phyloP scores from a whole-genome alignment of 2,888 invertebrate genomes.

The Pomacea canaliculata region DNA sequence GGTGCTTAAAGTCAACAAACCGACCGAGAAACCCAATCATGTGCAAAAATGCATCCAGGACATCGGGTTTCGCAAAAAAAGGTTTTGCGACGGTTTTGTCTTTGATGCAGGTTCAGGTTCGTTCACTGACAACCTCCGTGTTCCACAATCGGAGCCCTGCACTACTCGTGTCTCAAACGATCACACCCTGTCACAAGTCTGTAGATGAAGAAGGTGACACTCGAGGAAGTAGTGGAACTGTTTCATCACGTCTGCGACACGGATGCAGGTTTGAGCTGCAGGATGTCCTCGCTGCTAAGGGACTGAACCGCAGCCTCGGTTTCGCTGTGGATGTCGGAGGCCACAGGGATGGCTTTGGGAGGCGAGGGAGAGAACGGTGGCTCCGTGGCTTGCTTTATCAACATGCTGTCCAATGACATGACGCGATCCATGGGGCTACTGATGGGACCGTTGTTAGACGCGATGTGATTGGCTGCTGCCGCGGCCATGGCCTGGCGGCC shows the following conservation, averaged over 20 bases:
- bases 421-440: slow-evolving; percentile 30
- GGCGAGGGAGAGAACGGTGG: slow-evolving; percentile 40
- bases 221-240: too few species aligned
- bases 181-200: too few species aligned
- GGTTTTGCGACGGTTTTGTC: too few species aligned
- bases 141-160: too few species aligned
- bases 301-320: slow-evolving; percentile 28
- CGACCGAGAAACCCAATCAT: too few species aligned
- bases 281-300: slow-evolving; percentile 31
- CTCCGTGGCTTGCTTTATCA: slow-evolving; percentile 38
- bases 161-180: too few species aligned
- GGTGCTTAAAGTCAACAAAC: too few species aligned
- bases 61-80: too few species aligned
- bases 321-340: slow-evolving; percentile 29
- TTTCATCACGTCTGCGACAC: slow-evolving; percentile 27
- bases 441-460: slow-evolving; percentile 19
- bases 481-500: slow-evolving; percentile 27
- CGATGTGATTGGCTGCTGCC: slow-evolving; percentile 24
- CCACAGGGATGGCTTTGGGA: slow-evolving; percentile 43
- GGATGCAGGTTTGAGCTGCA: slow-evolving; percentile 38
- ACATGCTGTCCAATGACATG: slow-evolving; percentile 30
- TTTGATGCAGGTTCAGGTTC: too few species aligned
- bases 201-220: too few species aligned
- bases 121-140: too few species aligned
- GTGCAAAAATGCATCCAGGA: too few species aligned